Evolutionary conservation across 2,797 vertebrate species (phyloP).

Genomic region (Coccyzus lansbergi): DNA sequence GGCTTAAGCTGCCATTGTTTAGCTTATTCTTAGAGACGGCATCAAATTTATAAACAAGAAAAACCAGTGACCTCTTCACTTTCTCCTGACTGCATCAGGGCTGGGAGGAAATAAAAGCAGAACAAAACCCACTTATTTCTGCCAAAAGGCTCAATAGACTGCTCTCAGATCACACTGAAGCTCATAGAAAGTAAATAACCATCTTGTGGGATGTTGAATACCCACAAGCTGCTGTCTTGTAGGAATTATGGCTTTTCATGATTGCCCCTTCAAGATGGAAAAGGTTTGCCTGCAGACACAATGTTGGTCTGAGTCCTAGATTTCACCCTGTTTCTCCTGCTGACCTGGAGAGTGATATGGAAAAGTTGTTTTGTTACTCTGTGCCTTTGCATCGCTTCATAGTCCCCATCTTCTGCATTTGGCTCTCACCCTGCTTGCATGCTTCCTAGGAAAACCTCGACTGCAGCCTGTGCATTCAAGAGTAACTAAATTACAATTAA

Average conservation of each 20-base stretch:
- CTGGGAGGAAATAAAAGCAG: background rate
- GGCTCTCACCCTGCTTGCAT: background rate
- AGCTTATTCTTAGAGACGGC: background rate
- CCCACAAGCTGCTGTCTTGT: background rate
- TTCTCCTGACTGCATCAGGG: background rate
- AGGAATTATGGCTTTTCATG: slow-evolving; percentile 45
- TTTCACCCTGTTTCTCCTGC: background rate
- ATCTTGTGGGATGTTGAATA: slow-evolving; percentile 41
- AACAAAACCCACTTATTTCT: background rate
- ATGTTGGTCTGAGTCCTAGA: background rate
- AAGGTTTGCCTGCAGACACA: background rate
- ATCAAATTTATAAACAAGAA: background rate
- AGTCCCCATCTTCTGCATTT: background rate
- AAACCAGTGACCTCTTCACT: background rate
- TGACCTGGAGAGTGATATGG: background rate
- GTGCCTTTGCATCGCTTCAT: background rate
- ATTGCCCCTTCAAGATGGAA: background rate
- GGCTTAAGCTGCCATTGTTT: background rate
- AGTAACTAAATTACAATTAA: background rate
- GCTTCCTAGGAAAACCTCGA: background rate
- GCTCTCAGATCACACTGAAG: background rate
- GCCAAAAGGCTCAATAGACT: background rate
- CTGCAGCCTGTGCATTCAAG: background rate
- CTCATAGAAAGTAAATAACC: slow-evolving; percentile 8
- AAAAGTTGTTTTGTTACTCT: background rate